Percentiles rank a stretch among this genome's conserved stretches.
These are phyloP conservation scores for Ligdia adustata DNA, from an alignment of 2,888 invertebrate species.

Conservation along the genomic window DNA sequence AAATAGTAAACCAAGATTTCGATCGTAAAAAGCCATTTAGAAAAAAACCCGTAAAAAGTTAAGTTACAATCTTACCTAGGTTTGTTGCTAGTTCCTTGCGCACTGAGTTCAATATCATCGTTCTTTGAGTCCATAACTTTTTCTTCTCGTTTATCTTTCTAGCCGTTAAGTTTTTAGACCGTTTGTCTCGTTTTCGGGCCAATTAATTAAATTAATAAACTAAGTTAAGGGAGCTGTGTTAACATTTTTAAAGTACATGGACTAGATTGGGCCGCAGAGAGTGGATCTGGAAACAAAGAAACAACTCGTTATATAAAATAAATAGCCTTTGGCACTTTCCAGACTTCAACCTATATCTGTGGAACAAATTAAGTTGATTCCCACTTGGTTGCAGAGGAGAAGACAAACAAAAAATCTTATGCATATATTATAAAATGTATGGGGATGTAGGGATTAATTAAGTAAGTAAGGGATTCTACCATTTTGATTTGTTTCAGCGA, in stretches of 20 bases:
- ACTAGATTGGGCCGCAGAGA: conserved; percentile 55
- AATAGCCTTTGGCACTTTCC: too few species aligned
- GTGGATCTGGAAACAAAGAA: conserved; percentile 51
- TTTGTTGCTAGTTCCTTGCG: conserved; percentile 70
- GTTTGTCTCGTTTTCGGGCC: conserved; percentile 40
- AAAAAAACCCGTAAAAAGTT: too few species aligned
- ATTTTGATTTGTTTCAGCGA: too few species aligned
- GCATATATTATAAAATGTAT: too few species aligned
- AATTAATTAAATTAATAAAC: conserved; percentile 38
- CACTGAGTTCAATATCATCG: conserved; percentile 77
- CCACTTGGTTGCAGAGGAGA: too few species aligned
- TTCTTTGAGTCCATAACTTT: conserved; percentile 69
- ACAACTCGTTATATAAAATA: conserved; percentile 1
- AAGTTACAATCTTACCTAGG: conserved; percentile 61
- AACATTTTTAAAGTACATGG: conserved; percentile 71
- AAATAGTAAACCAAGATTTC: too few species aligned
- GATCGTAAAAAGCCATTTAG: too few species aligned
- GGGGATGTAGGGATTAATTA: too few species aligned
- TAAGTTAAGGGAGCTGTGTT: conserved; percentile 59
- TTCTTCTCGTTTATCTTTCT: conserved; percentile 36
- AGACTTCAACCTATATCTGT: too few species aligned
- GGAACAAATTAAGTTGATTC: too few species aligned
- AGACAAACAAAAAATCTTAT: too few species aligned
- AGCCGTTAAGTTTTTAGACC: conserved; percentile 37
- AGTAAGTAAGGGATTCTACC: too few species aligned